phyloP scores from a whole-genome alignment of 2,888 invertebrate genomes.

The Nesidiocoris tenuis region DNA sequence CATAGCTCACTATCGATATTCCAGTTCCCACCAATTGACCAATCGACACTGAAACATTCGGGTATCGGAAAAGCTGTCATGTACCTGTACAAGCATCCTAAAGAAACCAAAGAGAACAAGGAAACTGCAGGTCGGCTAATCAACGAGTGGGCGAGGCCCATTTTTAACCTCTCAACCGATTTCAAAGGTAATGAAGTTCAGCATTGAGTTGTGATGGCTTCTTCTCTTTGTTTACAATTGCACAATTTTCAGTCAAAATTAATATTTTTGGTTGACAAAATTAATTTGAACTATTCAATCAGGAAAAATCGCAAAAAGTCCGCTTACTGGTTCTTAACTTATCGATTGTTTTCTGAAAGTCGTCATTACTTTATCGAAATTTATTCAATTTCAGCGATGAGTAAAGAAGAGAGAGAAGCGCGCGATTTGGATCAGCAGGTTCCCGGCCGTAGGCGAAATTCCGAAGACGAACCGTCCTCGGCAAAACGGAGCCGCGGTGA shows the following conservation, averaged over 20 bases:
- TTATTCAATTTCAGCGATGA: constrained; percentile 68
- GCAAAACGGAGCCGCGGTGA: constrained; percentile 58
- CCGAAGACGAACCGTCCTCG: constrained; percentile 59
- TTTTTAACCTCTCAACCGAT: constrained; percentile 92
- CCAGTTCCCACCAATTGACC: constrained; percentile 86
- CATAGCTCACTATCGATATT: no score
- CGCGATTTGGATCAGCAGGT: constrained; percentile 86
- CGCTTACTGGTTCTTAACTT: no score
- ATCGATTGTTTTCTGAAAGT: no score
- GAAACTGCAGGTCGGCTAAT: constrained; percentile 88
- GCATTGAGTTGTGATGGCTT: no score
- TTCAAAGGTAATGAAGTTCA: constrained; percentile 72
- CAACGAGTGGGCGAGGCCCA: constrained; percentile 96
- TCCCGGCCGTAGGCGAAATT: constrained; percentile 55
- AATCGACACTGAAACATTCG: constrained; percentile 86
- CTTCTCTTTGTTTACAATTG: no score
- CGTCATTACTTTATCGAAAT: no score
- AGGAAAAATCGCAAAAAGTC: no score
- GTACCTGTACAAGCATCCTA: constrained; percentile 98
- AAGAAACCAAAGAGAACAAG: constrained; percentile 90
- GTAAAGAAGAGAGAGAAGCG: constrained; percentile 90
- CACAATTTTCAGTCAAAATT: no score
- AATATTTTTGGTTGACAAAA: no score
- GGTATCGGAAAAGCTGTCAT: constrained; percentile 99
- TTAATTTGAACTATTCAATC: no score